These are phyloP conservation scores for Cotesia congregata DNA, from an alignment of 2,888 invertebrate species.

Conservation along the genomic window DNA sequence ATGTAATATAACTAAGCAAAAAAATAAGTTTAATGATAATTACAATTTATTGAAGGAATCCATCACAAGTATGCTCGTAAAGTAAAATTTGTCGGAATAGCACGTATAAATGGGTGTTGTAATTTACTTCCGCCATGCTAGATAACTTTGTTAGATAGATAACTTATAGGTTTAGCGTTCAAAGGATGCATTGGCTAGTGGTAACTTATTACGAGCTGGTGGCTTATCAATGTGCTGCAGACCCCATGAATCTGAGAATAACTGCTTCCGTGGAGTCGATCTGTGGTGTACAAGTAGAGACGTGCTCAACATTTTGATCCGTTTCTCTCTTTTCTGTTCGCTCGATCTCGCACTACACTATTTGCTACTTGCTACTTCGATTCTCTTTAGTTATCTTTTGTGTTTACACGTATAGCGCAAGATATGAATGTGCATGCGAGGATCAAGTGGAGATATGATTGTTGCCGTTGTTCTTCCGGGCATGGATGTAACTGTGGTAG, in stretches of 20 bases:
- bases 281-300: slow-evolving; percentile 24
- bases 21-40: background rate
- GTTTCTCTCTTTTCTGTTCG: background rate
- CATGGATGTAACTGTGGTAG: too few species aligned
- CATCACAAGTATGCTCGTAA: background rate
- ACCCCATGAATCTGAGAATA: slow-evolving; percentile 45
- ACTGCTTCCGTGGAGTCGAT: slow-evolving; percentile 41
- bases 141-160: slow-evolving; percentile 15
- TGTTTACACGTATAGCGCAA: background rate
- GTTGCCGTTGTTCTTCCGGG: too few species aligned
- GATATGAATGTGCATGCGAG: background rate
- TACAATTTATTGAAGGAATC: background rate
- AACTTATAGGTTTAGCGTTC: slow-evolving; percentile 27
- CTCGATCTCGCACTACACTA: background rate
- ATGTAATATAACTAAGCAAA: too few species aligned
- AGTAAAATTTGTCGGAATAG: background rate
- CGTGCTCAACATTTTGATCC: slow-evolving; percentile 47
- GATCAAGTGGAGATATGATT: too few species aligned
- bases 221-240: slow-evolving; percentile 41
- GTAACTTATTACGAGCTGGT: slow-evolving; percentile 42
- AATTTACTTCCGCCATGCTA: background rate
- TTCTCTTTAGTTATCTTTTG: slow-evolving; percentile 5
- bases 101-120: background rate
- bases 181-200: slow-evolving; percentile 15
- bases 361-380: background rate